Evolutionary conservation across 2,888 invertebrate genomes (phyloP).

Genomic region (Drosophila lacicola): DNA sequence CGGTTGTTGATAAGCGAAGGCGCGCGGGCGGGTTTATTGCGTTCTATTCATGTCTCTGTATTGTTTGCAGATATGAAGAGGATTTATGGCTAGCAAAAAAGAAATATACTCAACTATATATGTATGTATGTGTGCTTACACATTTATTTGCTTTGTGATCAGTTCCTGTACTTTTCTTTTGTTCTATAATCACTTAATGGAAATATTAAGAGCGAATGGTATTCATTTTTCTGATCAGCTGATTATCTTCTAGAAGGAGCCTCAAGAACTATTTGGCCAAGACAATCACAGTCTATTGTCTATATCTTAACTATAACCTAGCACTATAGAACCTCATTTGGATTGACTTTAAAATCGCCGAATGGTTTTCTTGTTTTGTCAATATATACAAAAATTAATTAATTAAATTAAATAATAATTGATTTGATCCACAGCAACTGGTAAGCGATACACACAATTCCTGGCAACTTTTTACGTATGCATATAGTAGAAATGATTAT

Average conservation of each 20-base stretch:
- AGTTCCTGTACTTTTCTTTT: slow-evolving; percentile 2
- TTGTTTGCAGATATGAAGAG: slow-evolving; percentile 43
- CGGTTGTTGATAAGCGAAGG: slow-evolving; percentile 45
- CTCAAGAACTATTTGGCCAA: too few relatives aligned
- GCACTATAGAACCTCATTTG: too few relatives aligned
- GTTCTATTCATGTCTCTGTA: slow-evolving; percentile 17
- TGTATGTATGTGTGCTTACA: background rate
- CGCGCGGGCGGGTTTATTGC: slow-evolving; percentile 11
- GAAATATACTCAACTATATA: background rate
- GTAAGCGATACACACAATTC: too few relatives aligned
- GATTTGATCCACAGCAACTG: too few relatives aligned
- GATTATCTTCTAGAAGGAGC: background rate
- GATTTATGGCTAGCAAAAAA: slow-evolving; percentile 26
- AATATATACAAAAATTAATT: too few relatives aligned
- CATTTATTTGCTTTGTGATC: slow-evolving; percentile 20
- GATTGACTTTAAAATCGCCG: too few relatives aligned
- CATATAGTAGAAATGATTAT: background rate
- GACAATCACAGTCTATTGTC: too few relatives aligned
- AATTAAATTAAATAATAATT: too few relatives aligned
- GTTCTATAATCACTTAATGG: background rate
- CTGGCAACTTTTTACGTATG: too few relatives aligned
- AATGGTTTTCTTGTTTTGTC: too few relatives aligned
- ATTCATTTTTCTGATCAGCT: background rate
- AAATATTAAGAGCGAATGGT: background rate
- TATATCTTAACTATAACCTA: too few relatives aligned